Conservation (phyloP, 35 echinoderm and acorn worm genomes). For the Nesometra sesokonis region DNA sequence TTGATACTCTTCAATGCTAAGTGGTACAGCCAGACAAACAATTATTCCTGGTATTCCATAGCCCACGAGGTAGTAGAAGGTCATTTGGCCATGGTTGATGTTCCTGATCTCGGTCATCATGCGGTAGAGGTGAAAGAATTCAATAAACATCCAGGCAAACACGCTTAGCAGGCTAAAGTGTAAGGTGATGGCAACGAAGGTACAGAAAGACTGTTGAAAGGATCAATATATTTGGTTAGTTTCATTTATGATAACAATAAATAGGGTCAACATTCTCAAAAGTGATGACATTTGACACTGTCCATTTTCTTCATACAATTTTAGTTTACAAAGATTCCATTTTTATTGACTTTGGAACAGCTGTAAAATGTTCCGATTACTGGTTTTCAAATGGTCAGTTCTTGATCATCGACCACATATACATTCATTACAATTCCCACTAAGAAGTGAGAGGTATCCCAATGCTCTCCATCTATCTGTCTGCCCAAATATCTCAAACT, state of each 20-base stretch:
- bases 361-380: too few relatives aligned
- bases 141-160: conserved; percentile 99
- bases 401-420: too few relatives aligned
- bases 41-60: conserved; percentile 83
- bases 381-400: too few relatives aligned
- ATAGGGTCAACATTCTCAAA: too few relatives aligned
- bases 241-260: too few relatives aligned
- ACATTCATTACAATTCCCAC: too few relatives aligned
- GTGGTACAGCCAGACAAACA: conserved; percentile 72
- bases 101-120: conserved; percentile 98
- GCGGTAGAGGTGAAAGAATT: conserved; percentile 92
- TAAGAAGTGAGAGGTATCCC: too few relatives aligned
- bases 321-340: too few relatives aligned
- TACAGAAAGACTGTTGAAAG: conserved; percentile 68
- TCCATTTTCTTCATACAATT: too few relatives aligned
- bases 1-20: conserved; percentile 72
- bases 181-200: conserved; percentile 67
- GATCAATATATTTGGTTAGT: not conserved
- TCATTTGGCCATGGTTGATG: conserved; percentile 95
- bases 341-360: too few relatives aligned
- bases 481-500: not conserved
- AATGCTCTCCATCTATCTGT: too few relatives aligned
- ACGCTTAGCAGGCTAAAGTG: conserved; percentile 82
- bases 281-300: too few relatives aligned
- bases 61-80: conserved; percentile 68